Evolutionary conservation across 2,888 invertebrate species (phyloP), one percentile per base, ranked within the genome.

Genomic region (Campoplex capitator): DNA sequence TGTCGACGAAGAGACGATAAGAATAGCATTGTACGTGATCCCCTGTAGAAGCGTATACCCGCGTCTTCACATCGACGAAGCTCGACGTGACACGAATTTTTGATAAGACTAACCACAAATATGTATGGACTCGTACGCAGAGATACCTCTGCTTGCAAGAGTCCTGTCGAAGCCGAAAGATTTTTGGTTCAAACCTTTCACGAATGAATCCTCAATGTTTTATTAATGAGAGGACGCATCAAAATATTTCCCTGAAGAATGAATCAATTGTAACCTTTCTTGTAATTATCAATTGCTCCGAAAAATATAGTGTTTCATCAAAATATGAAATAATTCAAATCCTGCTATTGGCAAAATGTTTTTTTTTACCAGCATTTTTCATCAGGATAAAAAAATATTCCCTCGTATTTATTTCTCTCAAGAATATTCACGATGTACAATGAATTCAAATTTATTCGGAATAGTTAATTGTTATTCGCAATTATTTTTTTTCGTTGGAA

Each of bases 21-120:
- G 83, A 86, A 86, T 86, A 84, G 86, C 80, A 81, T 84, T 73
- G 86, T 86, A 86, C 86, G 86, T 86, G 86, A 86, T 83, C 62
- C 62, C 78, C 70, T 56, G 71, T 71, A 78, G 77, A 83, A 77
- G 51, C 74, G 75, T 76, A 77, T 83, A 76, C 83, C 83, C 83
- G 83, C 79, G 79, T 75, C 79, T 74, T 56, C 48, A 45, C 75
- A 83, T 83, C 81, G 84, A 74, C 78, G 84, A 75, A 70, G 54
- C 62, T 79, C 84, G 51, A 84, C 84, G 87, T 87, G 79, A 84
- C 87, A 70, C 78, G 76, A 84, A 84, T 87, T 84, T 65, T 58
- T 65, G 35, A 87, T 79, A 70, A 58, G 38, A 35, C 82, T 28
- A 70, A 76, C 51, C 58, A 65, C 70, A 65, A 65, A 80, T 35